Conservation (phyloP, 2,888 invertebrate species). For the Atherix ibis region DNA sequence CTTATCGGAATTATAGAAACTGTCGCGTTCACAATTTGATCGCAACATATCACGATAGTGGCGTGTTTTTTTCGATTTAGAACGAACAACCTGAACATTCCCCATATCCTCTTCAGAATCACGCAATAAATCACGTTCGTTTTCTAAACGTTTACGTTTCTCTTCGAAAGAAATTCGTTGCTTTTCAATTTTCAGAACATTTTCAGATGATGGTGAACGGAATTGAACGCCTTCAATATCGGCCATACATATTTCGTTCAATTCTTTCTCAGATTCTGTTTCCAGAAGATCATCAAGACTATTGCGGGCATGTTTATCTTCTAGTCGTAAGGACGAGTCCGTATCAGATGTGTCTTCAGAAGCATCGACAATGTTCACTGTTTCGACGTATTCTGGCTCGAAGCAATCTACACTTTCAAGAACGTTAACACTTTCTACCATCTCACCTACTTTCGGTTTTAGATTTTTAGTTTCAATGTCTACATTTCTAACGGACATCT, state of each 20-base stretch:
- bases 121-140: constrained; percentile 28
- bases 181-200: constrained; percentile 23
- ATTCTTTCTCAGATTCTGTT: constrained; percentile 12
- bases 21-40: constrained; percentile 32
- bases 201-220: constrained; percentile 17
- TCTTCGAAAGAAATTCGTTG: constrained; percentile 32
- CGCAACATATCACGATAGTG: neutral
- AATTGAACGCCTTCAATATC: constrained; percentile 11
- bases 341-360: constrained; percentile 33
- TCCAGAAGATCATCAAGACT: constrained; percentile 12
- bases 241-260: constrained; percentile 9
- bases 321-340: constrained; percentile 29
- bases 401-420: constrained; percentile 38
- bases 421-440: constrained; percentile 37
- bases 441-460: constrained; percentile 23
- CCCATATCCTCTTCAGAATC: constrained; percentile 27
- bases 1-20: constrained; percentile 44
- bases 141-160: constrained; percentile 27
- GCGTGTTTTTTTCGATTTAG: constrained; percentile 9
- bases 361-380: constrained; percentile 39
- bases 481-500: constrained; percentile 32
- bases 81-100: constrained; percentile 1
- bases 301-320: constrained; percentile 8
- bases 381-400: constrained; percentile 38
- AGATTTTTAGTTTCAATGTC: constrained; percentile 15